Percentiles rank a stretch among this genome's conserved stretches.
Conservation (phyloP, 2,888 invertebrate genomes). For the Leptothorax acervorum region DNA sequence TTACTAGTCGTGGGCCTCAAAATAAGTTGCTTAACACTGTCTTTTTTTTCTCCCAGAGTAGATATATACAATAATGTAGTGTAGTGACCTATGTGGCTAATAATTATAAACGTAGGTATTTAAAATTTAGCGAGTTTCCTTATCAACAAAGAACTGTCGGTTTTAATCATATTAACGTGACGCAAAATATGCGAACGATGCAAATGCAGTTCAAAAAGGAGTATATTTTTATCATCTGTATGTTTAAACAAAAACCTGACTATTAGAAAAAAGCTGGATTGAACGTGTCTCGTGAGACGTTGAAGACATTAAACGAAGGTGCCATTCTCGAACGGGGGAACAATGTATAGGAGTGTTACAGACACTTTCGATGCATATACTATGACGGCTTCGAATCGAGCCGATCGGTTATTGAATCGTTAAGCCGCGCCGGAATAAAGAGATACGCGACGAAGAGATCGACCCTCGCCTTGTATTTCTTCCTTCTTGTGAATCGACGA, state of each 20-base stretch:
- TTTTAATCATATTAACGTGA: not conserved
- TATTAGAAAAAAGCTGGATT: not conserved
- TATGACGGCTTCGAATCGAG: constrained; percentile 67
- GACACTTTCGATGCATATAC: constrained; percentile 84
- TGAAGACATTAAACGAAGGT: not conserved
- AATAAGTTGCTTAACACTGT: too few species aligned
- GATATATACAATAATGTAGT: too few species aligned
- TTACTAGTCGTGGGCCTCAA: too few species aligned
- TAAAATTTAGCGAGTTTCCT: not conserved
- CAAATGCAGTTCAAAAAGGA: not conserved
- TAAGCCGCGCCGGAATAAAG: constrained; percentile 83
- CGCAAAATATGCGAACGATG: not conserved
- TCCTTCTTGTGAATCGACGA: constrained; percentile 52
- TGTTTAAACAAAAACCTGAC: not conserved
- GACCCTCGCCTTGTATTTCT: constrained; percentile 58
- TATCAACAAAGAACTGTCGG: not conserved
- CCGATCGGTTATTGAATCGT: constrained; percentile 85
- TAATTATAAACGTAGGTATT: not conserved
- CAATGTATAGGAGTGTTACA: constrained; percentile 41
- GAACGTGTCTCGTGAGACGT: not conserved
- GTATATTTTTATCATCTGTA: not conserved
- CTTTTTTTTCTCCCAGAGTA: too few species aligned
- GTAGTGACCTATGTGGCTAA: not conserved
- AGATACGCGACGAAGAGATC: constrained; percentile 61
- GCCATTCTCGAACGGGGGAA: constrained; percentile 9